Conservation (phyloP, 2,797 vertebrate genomes). For the Gymnoscopelus microlampas region DNA sequence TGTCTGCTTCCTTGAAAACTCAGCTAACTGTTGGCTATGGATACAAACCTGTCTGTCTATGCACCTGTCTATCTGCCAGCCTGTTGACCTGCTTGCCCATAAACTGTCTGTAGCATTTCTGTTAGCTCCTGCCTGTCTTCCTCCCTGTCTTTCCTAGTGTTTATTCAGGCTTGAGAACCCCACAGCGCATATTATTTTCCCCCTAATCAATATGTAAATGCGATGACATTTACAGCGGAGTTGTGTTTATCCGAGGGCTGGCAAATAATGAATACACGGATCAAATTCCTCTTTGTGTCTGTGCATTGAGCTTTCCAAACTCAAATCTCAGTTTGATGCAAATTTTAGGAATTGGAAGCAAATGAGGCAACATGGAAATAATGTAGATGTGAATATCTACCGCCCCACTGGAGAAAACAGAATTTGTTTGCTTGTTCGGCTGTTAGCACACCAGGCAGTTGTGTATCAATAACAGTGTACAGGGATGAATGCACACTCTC, state of each 20-base stretch:
- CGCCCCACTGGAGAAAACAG: too few relatives aligned
- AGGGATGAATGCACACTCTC: too few relatives aligned
- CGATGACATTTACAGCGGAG: slow-evolving; percentile 44
- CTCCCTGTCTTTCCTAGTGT: neutral
- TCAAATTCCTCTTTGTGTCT: slow-evolving; percentile 38
- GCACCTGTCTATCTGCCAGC: neutral
- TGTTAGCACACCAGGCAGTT: neutral
- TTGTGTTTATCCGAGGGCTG: slow-evolving; percentile 32
- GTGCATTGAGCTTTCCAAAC: slow-evolving; percentile 7
- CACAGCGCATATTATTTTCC: slow-evolving; percentile 7
- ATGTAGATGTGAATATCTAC: slow-evolving; percentile 27
- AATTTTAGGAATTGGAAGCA: slow-evolving; percentile 29
- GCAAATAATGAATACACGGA: slow-evolving; percentile 40
- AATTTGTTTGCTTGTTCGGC: slow-evolving; percentile 2
- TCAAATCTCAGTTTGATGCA: slow-evolving; percentile 24
- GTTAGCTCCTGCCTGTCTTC: neutral
- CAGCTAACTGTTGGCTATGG: too few relatives aligned
- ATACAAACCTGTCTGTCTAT: too few relatives aligned
- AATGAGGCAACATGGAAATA: slow-evolving; percentile 49
- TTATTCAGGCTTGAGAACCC: neutral
- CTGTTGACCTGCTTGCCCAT: too few relatives aligned
- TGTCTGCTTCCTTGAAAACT: too few relatives aligned
- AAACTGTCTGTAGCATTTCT: too few relatives aligned
- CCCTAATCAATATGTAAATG: slow-evolving; percentile 57
- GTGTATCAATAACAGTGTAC: slow-evolving; percentile 1